These are phyloP conservation scores for Zaprionus lachaisei DNA, from an alignment of 1,140 invertebrate genomes.

Conservation along the genomic window DNA sequence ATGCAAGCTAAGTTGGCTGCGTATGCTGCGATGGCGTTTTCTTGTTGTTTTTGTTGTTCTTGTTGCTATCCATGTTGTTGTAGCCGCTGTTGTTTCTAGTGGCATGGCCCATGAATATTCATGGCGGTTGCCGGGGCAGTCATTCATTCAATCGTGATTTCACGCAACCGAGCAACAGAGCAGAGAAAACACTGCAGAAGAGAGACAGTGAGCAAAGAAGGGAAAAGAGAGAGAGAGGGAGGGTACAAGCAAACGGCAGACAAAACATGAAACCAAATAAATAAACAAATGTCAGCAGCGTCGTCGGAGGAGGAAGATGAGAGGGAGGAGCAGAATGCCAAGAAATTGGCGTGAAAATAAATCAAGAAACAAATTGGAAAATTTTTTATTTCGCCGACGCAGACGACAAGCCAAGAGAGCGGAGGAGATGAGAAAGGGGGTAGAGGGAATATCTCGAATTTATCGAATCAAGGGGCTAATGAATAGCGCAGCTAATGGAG, in stretches of 20 bases:
- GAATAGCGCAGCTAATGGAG: background rate
- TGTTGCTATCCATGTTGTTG: conserved; percentile 45
- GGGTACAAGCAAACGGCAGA: conserved; percentile 56
- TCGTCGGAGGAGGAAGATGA: conserved; percentile 10
- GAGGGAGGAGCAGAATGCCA: conserved; percentile 56
- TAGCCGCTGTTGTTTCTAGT: conserved; percentile 52
- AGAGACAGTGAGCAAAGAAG: conserved; percentile 19
- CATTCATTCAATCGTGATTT: conserved; percentile 82
- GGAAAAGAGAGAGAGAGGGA: conserved; percentile 20
- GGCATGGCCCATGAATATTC: conserved; percentile 77
- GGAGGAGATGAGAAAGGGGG: background rate
- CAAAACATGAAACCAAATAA: conserved; percentile 81
- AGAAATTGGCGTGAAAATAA: conserved; percentile 82
- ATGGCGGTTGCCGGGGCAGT: conserved; percentile 73
- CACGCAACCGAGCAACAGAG: conserved; percentile 57
- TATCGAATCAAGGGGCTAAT: background rate
- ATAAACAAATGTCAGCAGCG: conserved; percentile 78
- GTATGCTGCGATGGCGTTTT: conserved; percentile 21
- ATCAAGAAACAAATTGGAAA: conserved; percentile 83
- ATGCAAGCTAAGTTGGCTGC: conserved; percentile 71
- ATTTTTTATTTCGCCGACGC: conserved; percentile 72
- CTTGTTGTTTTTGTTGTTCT: conserved; percentile 27
- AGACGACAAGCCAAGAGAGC: background rate
- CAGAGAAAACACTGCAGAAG: conserved; percentile 20
- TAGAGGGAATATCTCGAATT: background rate